phyloP scores from a whole-genome alignment of 2,113 vertebrate genomes.

The Siphamia tubifer region DNA sequence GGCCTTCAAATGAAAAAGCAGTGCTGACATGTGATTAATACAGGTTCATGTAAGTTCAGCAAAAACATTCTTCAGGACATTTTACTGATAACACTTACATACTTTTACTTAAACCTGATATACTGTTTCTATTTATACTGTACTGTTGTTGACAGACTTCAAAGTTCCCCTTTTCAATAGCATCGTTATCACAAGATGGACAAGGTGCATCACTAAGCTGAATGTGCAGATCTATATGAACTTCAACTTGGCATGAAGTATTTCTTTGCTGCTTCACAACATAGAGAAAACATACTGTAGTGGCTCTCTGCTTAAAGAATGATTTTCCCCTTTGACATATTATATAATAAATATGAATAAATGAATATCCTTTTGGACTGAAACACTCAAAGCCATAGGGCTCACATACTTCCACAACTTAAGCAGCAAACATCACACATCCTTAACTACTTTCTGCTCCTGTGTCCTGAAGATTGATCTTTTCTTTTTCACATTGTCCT shows the following conservation, averaged over 20 bases:
- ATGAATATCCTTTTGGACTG: slow-evolving; percentile 3
- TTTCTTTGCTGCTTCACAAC: background rate
- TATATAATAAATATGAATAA: slow-evolving; percentile 42
- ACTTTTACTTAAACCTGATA: too few relatives aligned
- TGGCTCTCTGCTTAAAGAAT: background rate
- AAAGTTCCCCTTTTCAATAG: too few relatives aligned
- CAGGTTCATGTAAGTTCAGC: too few relatives aligned
- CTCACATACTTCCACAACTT: slow-evolving; percentile 8
- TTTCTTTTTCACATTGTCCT: background rate
- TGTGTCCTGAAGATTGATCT: slow-evolving; percentile 23
- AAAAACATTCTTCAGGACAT: too few relatives aligned
- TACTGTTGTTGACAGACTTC: too few relatives aligned
- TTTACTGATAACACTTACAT: too few relatives aligned
- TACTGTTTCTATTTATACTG: too few relatives aligned
- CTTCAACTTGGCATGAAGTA: background rate
- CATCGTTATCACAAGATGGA: too few relatives aligned
- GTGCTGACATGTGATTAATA: too few relatives aligned
- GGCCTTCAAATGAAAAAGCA: too few relatives aligned
- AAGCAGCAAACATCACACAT: slow-evolving; percentile 14
- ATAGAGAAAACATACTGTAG: background rate
- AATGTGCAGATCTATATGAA: background rate
- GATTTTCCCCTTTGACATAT: slow-evolving; percentile 11
- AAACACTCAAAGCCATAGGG: slow-evolving; percentile 13
- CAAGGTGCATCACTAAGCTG: too few relatives aligned
- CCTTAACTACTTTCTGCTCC: slow-evolving; percentile 7